Base-by-base conservation (phyloP, 2,888 invertebrate genomes). In the Anticlea derivata region DNA sequence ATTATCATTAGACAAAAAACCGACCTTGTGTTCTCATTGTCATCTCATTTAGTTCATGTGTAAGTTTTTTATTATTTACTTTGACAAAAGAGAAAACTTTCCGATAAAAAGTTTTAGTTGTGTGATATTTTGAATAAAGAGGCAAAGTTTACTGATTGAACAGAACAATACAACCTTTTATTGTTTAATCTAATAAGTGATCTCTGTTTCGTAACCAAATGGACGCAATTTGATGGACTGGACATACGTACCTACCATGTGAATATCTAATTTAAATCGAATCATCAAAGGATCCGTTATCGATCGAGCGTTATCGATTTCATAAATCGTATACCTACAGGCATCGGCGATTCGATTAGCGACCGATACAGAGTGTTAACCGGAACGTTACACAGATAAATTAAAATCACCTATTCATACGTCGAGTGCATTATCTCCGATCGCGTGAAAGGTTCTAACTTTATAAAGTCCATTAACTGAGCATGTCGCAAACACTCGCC, bases 401-500 rank as follows among this genome's bases (percentile, higher is more conserved):
- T 88, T 86, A 87, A 86, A 84, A 87, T 83, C 86, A 85, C 80
- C 88, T 80, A 88, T 89, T 88, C 86, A 89, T 80, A 77, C 66
- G 86, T 86, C 85, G 72, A 73, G 69, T 65, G 73, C 74, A 80
- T 83, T 86, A 86, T 84, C 84, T 80, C 67, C 65, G 70, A 80
- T 80, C 83, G 78, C 74, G 78, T 78, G 78, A 83, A 81, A 82
- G 77, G 77, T 71, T 81, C 75, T 74, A 73, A 73, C 72, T 77
- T 70, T 78, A 77, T 79, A 79, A 75, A 79, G 73, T 81, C 83
- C 83, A 85, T 86, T 85, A 84, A 80, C 70, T 71, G 72, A 68
- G 70, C 73, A 70, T 76, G 80, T 83, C 80, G 78, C 80, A 78
- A 77, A 80, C 77, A 76, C 73, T 66, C 64, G 68, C 68, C 66